These are phyloP conservation scores for Luehdorfia chinensis DNA, from an alignment of 1,140 invertebrate genomes.

Conservation along the genomic window DNA sequence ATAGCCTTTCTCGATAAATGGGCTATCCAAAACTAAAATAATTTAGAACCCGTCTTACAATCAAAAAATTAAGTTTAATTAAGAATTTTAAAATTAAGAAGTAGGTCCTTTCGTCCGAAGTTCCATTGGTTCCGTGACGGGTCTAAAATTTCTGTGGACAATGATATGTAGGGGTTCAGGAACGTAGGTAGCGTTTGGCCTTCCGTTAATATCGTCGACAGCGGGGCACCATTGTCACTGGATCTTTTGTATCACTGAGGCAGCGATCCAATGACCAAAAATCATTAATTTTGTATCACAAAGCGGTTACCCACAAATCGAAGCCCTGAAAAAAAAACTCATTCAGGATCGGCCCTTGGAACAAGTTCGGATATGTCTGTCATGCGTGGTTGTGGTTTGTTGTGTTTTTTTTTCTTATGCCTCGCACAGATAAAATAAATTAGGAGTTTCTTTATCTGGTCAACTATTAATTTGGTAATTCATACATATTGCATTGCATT, in stretches of 20 bases:
- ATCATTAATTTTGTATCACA: constrained; percentile 77
- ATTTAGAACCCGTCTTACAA: no score
- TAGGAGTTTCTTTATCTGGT: no score
- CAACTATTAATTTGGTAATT: no score
- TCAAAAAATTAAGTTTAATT: no score
- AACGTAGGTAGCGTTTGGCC: constrained; percentile 68
- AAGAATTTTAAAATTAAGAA: no score
- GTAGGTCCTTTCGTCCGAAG: constrained; percentile 51
- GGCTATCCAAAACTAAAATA: no score
- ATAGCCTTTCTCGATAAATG: no score
- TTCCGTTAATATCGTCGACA: constrained; percentile 71
- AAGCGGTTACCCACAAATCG: constrained; percentile 75
- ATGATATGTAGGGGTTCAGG: constrained; percentile 46
- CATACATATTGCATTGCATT: no score
- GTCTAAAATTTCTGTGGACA: constrained; percentile 59
- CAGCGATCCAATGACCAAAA: constrained; percentile 67
- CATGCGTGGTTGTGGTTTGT: constrained; percentile 46
- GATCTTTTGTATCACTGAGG: constrained; percentile 56
- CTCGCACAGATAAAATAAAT: neutral
- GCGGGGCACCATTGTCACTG: constrained; percentile 72
- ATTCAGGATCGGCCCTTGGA: constrained; percentile 67
- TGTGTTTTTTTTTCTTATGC: constrained; percentile 58
- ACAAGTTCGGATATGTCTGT: constrained; percentile 39
- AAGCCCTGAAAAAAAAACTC: constrained; percentile 64
- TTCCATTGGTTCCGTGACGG: constrained; percentile 61